Conservation (phyloP, 2,888 invertebrate species). For the Acanthopleura granulata region DNA sequence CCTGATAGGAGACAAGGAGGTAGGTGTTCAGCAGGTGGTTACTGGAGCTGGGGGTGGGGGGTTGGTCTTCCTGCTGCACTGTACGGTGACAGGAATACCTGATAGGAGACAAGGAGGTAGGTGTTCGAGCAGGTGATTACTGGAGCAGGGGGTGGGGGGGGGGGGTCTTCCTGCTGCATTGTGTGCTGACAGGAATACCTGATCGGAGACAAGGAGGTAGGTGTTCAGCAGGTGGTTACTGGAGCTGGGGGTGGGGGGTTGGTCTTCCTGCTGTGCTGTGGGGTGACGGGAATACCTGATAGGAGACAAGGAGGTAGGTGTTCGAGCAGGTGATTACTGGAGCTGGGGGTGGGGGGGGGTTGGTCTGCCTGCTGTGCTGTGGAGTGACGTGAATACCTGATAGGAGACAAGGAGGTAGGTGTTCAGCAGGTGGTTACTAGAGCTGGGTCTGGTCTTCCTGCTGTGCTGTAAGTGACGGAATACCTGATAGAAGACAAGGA, state of each 20-base stretch:
- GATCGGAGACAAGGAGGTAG: background rate
- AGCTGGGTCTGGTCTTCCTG: slow-evolving; percentile 27
- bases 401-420: background rate
- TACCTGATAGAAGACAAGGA: background rate
- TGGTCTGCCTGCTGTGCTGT: background rate
- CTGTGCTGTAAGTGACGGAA: background rate
- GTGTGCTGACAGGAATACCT: background rate
- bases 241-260: slow-evolving; percentile 30
- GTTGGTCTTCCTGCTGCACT: too few relatives aligned
- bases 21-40: too few relatives aligned
- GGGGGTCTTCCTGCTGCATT: too few relatives aligned
- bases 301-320: too few relatives aligned
- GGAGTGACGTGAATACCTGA: background rate
- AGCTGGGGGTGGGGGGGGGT: slow-evolving; percentile 31
- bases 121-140: slow-evolving; percentile 16
- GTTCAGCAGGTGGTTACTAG: slow-evolving; percentile 19
- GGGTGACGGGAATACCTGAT: too few relatives aligned
- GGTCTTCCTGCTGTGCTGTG: background rate
- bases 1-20: background rate
- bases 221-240: slow-evolving; percentile 19
- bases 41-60: too few relatives aligned
- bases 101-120: background rate
- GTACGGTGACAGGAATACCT: background rate
- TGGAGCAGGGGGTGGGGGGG: slow-evolving; percentile 24
- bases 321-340: slow-evolving; percentile 20